Evolutionary conservation across 2,888 invertebrate genomes (phyloP).

Genomic region (Agonopterix subpropinquella): DNA sequence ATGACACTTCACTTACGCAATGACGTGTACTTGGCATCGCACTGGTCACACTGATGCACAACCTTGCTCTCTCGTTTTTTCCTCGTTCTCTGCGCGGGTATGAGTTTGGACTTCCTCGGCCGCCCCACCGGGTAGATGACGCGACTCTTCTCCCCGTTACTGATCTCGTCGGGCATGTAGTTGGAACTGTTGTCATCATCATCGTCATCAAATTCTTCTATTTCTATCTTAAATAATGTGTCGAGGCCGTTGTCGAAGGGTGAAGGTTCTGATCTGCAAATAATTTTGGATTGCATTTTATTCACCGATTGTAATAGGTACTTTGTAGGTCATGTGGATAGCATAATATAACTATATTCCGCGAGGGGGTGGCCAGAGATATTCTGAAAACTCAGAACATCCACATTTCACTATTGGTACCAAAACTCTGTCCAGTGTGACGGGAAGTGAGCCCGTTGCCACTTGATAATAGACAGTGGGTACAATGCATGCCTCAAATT

Average conservation of each 20-base stretch:
- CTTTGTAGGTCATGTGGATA: too few relatives aligned
- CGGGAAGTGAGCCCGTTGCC: too few relatives aligned
- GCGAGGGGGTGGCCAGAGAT: too few relatives aligned
- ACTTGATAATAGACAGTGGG: too few relatives aligned
- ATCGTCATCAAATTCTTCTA: constrained; percentile 35
- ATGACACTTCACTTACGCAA: constrained; percentile 30
- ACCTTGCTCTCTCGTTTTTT: constrained; percentile 28
- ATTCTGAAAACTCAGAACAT: too few relatives aligned
- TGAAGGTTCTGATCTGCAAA: constrained; percentile 40
- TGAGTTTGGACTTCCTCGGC: constrained; percentile 19
- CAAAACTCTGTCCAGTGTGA: too few relatives aligned
- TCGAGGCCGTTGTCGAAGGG: constrained; percentile 35
- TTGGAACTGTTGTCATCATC: constrained; percentile 34
- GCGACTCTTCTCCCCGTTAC: constrained; percentile 18
- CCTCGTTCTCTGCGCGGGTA: constrained; percentile 19
- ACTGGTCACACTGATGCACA: constrained; percentile 56
- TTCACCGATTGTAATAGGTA: too few relatives aligned
- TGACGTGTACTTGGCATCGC: constrained; percentile 54
- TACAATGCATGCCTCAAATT: too few relatives aligned
- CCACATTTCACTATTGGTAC: too few relatives aligned
- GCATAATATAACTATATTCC: too few relatives aligned
- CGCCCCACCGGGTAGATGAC: constrained; percentile 20
- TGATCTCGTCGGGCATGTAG: constrained; percentile 27
- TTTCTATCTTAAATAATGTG: constrained; percentile 29
- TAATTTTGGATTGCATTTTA: constrained; percentile 7